Conservation (phyloP, 2,888 invertebrate species). For the Rhingia rostrata region DNA sequence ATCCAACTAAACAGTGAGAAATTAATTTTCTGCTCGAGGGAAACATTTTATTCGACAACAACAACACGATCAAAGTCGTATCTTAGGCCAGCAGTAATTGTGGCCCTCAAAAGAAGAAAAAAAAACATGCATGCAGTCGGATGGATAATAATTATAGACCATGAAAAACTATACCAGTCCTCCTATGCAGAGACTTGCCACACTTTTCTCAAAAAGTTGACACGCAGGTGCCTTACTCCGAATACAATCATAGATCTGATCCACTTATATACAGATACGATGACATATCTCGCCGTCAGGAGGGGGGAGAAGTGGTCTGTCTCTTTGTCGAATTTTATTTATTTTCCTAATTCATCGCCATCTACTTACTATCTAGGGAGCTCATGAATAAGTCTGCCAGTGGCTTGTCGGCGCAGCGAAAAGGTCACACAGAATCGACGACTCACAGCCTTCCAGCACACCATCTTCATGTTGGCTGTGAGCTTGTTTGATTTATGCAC, state of each 20-base stretch:
- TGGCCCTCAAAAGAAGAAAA: conserved; percentile 8
- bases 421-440: conserved; percentile 25
- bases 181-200: background rate
- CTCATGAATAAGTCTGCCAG: conserved; percentile 30
- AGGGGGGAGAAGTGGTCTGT: conserved; percentile 17
- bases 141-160: conserved; percentile 6
- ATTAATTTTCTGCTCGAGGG: background rate
- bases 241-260: too few relatives aligned
- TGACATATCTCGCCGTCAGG: too few relatives aligned
- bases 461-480: conserved; percentile 32
- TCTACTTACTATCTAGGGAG: background rate
- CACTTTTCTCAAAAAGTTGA: conserved; percentile 13
- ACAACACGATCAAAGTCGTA: conserved; percentile 1
- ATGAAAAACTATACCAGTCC: background rate
- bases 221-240: conserved; percentile 53
- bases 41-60: background rate
- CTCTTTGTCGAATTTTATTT: conserved; percentile 21
- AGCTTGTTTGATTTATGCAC: conserved; percentile 42
- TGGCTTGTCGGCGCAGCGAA: conserved; percentile 10
- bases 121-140: conserved; percentile 2
- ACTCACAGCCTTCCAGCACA: conserved; percentile 3
- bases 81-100: conserved; percentile 21
- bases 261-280: too few relatives aligned
- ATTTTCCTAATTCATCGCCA: conserved; percentile 10
- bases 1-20: background rate